phyloP scores from a whole-genome alignment of 2,113 vertebrate genomes.

The Corythornis cristatus region DNA sequence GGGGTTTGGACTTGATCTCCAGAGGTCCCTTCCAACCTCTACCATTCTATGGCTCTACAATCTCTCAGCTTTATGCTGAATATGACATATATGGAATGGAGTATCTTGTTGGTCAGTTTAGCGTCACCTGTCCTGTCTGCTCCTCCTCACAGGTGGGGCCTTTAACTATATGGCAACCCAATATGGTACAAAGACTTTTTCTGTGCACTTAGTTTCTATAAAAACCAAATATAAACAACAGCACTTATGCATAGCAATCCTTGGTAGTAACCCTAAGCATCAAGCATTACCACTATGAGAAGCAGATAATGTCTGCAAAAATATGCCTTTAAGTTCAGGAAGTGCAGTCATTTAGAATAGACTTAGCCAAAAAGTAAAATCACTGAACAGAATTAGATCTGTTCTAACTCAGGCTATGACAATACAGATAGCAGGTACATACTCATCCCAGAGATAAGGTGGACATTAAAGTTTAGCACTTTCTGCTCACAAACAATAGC shows the following conservation, averaged over 20 bases:
- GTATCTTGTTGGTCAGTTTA: neutral
- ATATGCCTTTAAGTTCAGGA: neutral
- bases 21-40: too few relatives aligned
- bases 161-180: neutral
- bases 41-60: too few relatives aligned
- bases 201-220: neutral
- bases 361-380: neutral
- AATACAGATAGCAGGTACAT: neutral
- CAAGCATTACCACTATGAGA: neutral
- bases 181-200: neutral
- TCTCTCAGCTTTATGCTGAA: neutral
- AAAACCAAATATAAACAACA: neutral
- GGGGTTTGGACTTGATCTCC: too few relatives aligned
- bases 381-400: neutral
- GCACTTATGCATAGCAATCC: neutral
- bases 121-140: neutral
- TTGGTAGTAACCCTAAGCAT: neutral
- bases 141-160: neutral
- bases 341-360: neutral
- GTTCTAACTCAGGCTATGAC: neutral
- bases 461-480: neutral
- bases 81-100: too few relatives aligned
- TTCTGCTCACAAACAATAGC: neutral
- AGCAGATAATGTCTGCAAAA: neutral
- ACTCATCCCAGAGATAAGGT: neutral